A percentile compares a stretch with the other conserved stretches of the same genome.
These are phyloP conservation scores for Cotesia chilonis DNA, from an alignment of 1,140 invertebrate genomes.

Conservation along the genomic window DNA sequence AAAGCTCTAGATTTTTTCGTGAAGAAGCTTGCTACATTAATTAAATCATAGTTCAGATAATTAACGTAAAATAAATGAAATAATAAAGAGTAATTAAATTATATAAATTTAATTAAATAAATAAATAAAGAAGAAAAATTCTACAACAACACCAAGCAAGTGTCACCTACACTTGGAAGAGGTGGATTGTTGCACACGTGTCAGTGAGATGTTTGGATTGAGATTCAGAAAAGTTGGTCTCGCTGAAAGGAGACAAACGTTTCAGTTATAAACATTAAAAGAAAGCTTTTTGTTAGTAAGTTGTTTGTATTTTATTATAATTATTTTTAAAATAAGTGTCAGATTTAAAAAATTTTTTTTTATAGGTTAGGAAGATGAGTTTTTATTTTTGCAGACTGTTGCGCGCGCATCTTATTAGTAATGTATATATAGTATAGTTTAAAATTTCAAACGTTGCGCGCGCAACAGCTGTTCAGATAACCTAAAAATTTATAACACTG, in stretches of 20 bases:
- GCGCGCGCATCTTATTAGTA: too few relatives aligned
- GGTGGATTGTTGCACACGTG: slow-evolving; percentile 82
- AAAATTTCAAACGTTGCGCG: too few relatives aligned
- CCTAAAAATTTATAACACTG: too few relatives aligned
- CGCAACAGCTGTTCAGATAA: too few relatives aligned
- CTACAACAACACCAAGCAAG: slow-evolving; percentile 35
- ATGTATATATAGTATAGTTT: too few relatives aligned
- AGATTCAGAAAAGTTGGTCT: slow-evolving; percentile 96
- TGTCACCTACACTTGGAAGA: slow-evolving; percentile 67
- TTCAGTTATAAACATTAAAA: slow-evolving; percentile 50
- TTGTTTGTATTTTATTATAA: neutral
- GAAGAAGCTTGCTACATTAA: slow-evolving; percentile 7
- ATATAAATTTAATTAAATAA: slow-evolving; percentile 4
- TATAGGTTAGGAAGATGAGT: neutral
- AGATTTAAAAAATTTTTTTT: neutral
- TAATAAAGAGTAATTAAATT: slow-evolving; percentile 30
- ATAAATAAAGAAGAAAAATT: slow-evolving; percentile 28
- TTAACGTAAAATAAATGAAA: slow-evolving; percentile 16
- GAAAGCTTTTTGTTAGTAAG: slow-evolving; percentile 4
- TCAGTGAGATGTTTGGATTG: slow-evolving; percentile 89
- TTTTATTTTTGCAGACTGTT: too few relatives aligned
- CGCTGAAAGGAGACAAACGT: slow-evolving; percentile 80
- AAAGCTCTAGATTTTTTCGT: neutral
- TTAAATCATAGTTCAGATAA: neutral
- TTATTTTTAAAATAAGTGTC: slow-evolving; percentile 19